phyloP scores from a whole-genome alignment of 2,888 invertebrate species.

The Pogonocherus hispidulus region DNA sequence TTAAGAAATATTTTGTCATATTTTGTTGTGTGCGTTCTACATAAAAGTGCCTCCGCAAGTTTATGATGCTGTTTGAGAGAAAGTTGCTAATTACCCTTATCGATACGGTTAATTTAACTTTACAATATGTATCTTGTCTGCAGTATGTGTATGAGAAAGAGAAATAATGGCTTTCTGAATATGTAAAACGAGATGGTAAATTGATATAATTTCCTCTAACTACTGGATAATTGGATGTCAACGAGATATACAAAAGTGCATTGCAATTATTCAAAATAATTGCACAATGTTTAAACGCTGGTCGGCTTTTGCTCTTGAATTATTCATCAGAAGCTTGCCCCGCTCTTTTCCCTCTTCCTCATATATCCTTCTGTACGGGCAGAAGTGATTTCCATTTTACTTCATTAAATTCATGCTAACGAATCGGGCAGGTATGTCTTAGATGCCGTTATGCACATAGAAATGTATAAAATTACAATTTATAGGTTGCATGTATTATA shows the following conservation, averaged over 20 bases:
- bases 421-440: neutral
- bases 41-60: no score
- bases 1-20: no score
- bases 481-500: neutral
- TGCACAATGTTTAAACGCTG: constrained; percentile 15
- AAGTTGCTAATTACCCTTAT: no score
- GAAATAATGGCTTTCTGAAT: neutral
- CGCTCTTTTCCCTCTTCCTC: neutral
- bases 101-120: no score
- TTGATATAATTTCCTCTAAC: neutral
- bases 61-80: no score
- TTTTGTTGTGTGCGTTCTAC: no score
- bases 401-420: neutral
- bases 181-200: neutral
- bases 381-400: neutral
- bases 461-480: neutral
- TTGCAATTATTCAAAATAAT: constrained; percentile 22
- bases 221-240: constrained; percentile 2
- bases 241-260: constrained; percentile 4
- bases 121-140: no score
- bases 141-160: no score
- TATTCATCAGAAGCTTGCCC: constrained; percentile 2
- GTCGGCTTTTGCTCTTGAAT: constrained; percentile 15
- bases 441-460: neutral
- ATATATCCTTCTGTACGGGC: neutral